Percentiles rank a stretch among this genome's conserved stretches.
phyloP scores from a whole-genome alignment of 2,797 vertebrate genomes.

The Ctenochaetus hawaiiensis region DNA sequence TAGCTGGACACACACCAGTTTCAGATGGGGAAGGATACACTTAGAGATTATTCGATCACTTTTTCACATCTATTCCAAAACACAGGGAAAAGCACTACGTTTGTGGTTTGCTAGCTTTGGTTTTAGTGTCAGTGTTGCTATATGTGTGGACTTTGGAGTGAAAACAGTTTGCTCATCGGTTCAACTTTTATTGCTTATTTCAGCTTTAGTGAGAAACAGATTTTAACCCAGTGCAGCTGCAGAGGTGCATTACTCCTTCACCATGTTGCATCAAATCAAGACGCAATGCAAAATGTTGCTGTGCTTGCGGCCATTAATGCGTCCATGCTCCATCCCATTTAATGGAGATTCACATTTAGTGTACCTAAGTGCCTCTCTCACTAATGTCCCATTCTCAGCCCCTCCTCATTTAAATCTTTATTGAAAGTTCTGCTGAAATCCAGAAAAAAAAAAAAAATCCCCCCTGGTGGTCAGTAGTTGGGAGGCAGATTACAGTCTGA shows the following conservation, averaged over 20 bases:
- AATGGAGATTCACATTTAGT: conserved; percentile 68
- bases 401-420: conserved; percentile 61
- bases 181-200: conserved; percentile 44
- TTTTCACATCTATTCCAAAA: no score
- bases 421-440: conserved; percentile 52
- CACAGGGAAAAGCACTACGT: no score
- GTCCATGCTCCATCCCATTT: conserved; percentile 53
- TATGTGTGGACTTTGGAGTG: no score
- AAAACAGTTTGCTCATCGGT: conserved; percentile 11
- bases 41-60: no score
- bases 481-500: conserved; percentile 53
- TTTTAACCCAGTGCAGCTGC: conserved; percentile 41
- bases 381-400: conserved; percentile 43
- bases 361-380: conserved; percentile 47
- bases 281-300: conserved; percentile 44
- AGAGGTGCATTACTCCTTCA: conserved; percentile 42
- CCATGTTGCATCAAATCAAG: conserved; percentile 35
- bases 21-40: no score
- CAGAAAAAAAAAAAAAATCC: conserved; percentile 33
- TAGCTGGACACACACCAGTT: no score
- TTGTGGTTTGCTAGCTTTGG: no score
- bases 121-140: no score
- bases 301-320: conserved; percentile 47
- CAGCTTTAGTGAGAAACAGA: conserved; percentile 25
- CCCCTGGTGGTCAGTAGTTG: conserved; percentile 15